Evolutionary conservation across 2,113 vertebrate genomes (phyloP).

Genomic region (Gnathonemus echidnorhynchus): DNA sequence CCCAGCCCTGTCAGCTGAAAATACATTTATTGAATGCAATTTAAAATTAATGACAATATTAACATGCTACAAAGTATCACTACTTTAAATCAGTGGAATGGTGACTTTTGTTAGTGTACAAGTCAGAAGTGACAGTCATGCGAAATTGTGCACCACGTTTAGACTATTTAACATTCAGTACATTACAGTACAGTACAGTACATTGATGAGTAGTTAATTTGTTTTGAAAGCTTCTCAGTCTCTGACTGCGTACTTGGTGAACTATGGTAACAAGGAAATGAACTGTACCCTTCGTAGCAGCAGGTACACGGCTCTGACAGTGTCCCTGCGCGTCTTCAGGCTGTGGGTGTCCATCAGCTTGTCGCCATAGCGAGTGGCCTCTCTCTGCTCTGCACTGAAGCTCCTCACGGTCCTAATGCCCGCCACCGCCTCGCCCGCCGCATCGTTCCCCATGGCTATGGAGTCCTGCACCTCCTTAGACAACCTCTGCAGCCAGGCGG

Average conservation of each 20-base stretch:
- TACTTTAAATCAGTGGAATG: background rate
- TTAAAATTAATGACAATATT: constrained; percentile 3
- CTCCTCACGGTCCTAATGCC: constrained; percentile 64
- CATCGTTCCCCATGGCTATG: constrained; percentile 53
- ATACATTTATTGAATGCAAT: background rate
- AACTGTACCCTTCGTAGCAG: constrained; percentile 57
- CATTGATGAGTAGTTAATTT: background rate
- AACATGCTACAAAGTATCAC: background rate
- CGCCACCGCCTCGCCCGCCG: constrained; percentile 64
- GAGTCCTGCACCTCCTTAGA: constrained; percentile 59
- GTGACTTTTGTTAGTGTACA: background rate
- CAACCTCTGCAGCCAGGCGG: constrained; percentile 39
- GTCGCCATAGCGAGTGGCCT: constrained; percentile 56
- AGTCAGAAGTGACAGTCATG: background rate
- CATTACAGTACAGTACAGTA: no score
- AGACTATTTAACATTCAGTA: background rate
- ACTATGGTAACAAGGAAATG: background rate
- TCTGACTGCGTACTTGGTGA: background rate
- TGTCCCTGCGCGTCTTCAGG: constrained; percentile 50
- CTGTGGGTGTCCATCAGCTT: constrained; percentile 51
- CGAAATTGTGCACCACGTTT: background rate
- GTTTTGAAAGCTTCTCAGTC: background rate
- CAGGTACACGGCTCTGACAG: constrained; percentile 47
- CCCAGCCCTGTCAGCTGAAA: constrained; percentile 56
- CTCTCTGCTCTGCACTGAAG: constrained; percentile 61